Conservation (phyloP, 2,888 invertebrate species). For the Leucophora obtusa region DNA sequence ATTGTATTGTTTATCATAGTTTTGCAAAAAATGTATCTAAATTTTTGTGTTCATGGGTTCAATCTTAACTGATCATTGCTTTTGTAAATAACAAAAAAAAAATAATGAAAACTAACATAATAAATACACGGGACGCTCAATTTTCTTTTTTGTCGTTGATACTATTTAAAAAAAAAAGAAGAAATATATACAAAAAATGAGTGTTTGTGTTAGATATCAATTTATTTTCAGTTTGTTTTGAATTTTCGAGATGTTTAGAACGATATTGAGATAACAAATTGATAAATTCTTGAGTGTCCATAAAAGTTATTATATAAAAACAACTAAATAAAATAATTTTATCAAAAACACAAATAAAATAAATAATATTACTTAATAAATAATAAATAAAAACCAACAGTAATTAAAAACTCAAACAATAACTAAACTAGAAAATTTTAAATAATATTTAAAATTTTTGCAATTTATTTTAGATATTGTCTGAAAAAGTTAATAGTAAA, state of each 20-base stretch:
- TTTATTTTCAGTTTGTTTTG: slow-evolving; percentile 75
- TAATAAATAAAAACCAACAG: background rate
- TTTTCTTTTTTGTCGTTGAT: slow-evolving; percentile 5
- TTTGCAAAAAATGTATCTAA: slow-evolving; percentile 9
- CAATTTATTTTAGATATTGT: background rate
- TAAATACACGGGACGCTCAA: background rate
- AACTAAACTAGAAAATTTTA: background rate
- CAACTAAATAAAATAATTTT: slow-evolving; percentile 16
- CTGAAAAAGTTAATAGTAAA: background rate
- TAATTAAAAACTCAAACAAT: too few species aligned
- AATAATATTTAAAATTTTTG: background rate
- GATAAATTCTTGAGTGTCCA: slow-evolving; percentile 41
- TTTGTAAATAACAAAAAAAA: slow-evolving; percentile 29
- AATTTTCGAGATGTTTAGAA: slow-evolving; percentile 76
- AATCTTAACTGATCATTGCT: slow-evolving; percentile 2
- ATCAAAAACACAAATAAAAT: slow-evolving; percentile 27
- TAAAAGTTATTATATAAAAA: slow-evolving; percentile 58
- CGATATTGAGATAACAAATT: slow-evolving; percentile 63
- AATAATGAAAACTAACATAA: slow-evolving; percentile 12
- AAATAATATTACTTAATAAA: slow-evolving; percentile 24
- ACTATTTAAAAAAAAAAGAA: background rate
- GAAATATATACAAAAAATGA: slow-evolving; percentile 35
- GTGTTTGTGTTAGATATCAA: slow-evolving; percentile 40
- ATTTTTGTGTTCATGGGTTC: background rate
- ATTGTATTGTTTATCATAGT: slow-evolving; percentile 22